These are phyloP conservation scores for Archilochus colubris DNA, from an alignment of 2,113 vertebrate genomes.

Conservation along the genomic window DNA sequence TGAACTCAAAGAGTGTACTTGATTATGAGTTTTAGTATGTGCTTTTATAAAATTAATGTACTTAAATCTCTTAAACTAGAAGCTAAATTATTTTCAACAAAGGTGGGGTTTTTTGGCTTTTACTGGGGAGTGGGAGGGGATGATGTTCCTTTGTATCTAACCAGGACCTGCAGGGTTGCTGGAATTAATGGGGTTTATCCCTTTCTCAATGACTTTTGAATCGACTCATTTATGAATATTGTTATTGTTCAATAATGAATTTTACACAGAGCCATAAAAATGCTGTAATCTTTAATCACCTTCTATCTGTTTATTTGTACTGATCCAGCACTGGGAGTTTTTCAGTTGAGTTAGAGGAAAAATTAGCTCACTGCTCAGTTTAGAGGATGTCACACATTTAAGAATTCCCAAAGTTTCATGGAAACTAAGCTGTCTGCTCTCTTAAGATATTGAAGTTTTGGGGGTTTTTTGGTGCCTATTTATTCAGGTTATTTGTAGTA, in stretches of 20 bases:
- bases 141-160: not conserved
- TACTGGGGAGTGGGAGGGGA: not conserved
- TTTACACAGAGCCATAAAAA: not conserved
- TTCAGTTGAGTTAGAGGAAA: not conserved
- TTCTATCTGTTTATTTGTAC: not conserved
- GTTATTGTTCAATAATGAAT: not conserved
- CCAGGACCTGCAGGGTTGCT: not conserved
- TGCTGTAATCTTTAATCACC: not conserved
- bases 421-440: not conserved
- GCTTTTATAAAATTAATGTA: not conserved
- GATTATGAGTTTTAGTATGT: not conserved
- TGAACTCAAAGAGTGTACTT: not conserved
- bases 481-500: slow-evolving; percentile 32
- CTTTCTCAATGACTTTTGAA: not conserved
- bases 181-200: not conserved
- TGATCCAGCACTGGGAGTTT: not conserved
- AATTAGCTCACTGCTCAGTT: not conserved
- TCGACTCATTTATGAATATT: not conserved
- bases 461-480: not conserved
- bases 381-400: not conserved
- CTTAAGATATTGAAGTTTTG: not conserved
- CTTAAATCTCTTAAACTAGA: not conserved
- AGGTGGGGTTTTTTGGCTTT: not conserved
- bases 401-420: not conserved
- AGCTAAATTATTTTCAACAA: not conserved